Base-by-base conservation (phyloP, 1,140 invertebrate species). In the Aphidius ervi region DNA sequence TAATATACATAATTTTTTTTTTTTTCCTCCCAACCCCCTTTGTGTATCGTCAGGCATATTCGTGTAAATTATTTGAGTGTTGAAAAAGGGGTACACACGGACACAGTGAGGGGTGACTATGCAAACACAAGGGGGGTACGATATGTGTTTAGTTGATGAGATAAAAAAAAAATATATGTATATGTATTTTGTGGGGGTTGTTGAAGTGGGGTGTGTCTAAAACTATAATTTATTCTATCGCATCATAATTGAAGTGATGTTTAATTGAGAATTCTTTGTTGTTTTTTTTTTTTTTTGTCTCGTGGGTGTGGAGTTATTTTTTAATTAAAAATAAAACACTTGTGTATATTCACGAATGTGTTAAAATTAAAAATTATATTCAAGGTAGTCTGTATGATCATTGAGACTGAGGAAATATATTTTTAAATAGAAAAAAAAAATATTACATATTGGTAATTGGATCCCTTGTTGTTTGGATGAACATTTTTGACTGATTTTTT, bases 21-120 rank as follows among this genome's bases (percentile, higher is more conserved):
- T 31, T 31, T 3, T 31, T 31, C 4, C 16, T 16, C 16, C 16
- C 4, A 31, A 31, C 23, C 23, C 23, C 4, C 4, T 31, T 31
- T 31, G 2, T 1, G 16, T 16, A 16, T 16, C 16, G 16, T 16
- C 16, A 16, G 16, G 5, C 6, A 52, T 31, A 52, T 40, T 31
- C 23, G 4, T 52, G 9, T 52, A 37, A 6, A 45, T 5, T 56
- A 9, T 56, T 31, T 43, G 7, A 45, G 6, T 56, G 41, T 45
- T 16, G 5, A 20, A 8, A 54, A n/a, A 10, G 9, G 54, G n/a
- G 9, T n/a, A 16, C 45, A 43, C 4, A 43, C 5, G 3, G 7
- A 46, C 16, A 52, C 49, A n/a, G 46, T 46, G 54, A 56, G 56
- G 54, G 56, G 56, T 57, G 56, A 43, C 46, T 46, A 40, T 40